phyloP scores from a whole-genome alignment of 2,113 vertebrate species.

The Leptocoma aspasia region DNA sequence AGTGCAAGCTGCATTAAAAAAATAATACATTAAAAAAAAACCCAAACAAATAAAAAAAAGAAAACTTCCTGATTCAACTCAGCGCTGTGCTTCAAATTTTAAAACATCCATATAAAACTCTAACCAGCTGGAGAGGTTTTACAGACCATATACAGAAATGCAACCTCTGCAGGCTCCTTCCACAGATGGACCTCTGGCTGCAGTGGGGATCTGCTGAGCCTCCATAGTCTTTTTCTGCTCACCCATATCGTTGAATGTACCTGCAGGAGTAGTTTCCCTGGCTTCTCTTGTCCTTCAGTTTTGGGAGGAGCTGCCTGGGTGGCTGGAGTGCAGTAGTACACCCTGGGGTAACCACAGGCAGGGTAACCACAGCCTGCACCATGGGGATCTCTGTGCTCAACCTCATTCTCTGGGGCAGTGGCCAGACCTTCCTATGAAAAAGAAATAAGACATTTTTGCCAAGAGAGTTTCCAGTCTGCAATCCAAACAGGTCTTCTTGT shows the following conservation, averaged over 20 bases:
- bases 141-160: not conserved
- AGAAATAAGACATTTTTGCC: not conserved
- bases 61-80: not conserved
- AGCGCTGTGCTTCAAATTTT: not conserved
- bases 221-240: not conserved
- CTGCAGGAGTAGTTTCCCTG: not conserved
- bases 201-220: not conserved
- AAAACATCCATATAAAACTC: not conserved
- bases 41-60: not conserved
- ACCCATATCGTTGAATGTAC: not conserved
- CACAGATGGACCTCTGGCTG: not conserved
- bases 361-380: not conserved
- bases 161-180: not conserved
- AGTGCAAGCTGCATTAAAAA: not conserved
- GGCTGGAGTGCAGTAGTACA: not conserved
- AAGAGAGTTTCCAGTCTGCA: not conserved
- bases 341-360: not conserved
- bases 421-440: not conserved
- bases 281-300: not conserved
- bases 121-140: not conserved
- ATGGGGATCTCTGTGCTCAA: not conserved
- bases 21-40: not conserved
- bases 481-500: not conserved
- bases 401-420: not conserved
- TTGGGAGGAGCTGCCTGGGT: not conserved